Percentiles rank a stretch among this genome's conserved stretches.
These are phyloP conservation scores for Netelia fuscicornis DNA, from an alignment of 2,888 invertebrate genomes.

Conservation along the genomic window DNA sequence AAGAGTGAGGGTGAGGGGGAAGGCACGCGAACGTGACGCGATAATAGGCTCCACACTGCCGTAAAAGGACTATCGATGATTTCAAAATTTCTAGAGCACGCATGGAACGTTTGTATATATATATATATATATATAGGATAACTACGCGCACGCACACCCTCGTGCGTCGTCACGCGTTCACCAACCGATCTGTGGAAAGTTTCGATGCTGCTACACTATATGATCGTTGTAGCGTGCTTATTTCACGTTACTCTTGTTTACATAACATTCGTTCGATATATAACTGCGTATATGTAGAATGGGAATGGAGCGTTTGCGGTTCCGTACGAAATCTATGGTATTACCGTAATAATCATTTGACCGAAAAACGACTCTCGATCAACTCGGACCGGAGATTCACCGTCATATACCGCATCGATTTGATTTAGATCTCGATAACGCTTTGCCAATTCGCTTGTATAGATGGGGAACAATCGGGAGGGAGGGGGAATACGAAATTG, in stretches of 20 bases:
- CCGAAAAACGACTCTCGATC: slow-evolving; percentile 58
- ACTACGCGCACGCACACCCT: not conserved
- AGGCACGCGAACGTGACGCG: slow-evolving; percentile 57
- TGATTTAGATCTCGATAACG: slow-evolving; percentile 57
- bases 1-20: slow-evolving; percentile 1
- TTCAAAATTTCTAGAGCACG: slow-evolving; percentile 59
- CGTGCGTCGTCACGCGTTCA: slow-evolving; percentile 2
- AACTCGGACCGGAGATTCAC: not conserved
- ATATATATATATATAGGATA: slow-evolving; percentile 3
- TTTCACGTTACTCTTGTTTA: slow-evolving; percentile 48
- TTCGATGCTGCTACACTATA: slow-evolving; percentile 15
- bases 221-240: slow-evolving; percentile 19
- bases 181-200: slow-evolving; percentile 59
- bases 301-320: slow-evolving; percentile 8
- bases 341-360: slow-evolving; percentile 55
- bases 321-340: slow-evolving; percentile 14
- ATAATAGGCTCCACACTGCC: slow-evolving; percentile 56
- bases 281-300: not conserved
- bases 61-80: slow-evolving; percentile 65
- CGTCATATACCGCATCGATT: slow-evolving; percentile 39
- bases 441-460: slow-evolving; percentile 10
- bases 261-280: slow-evolving; percentile 41
- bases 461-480: not conserved
- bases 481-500: not conserved
- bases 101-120: not conserved